Evolutionary conservation across 1,140 invertebrate genomes (phyloP).

Genomic region (Drosophila pectinifera): DNA sequence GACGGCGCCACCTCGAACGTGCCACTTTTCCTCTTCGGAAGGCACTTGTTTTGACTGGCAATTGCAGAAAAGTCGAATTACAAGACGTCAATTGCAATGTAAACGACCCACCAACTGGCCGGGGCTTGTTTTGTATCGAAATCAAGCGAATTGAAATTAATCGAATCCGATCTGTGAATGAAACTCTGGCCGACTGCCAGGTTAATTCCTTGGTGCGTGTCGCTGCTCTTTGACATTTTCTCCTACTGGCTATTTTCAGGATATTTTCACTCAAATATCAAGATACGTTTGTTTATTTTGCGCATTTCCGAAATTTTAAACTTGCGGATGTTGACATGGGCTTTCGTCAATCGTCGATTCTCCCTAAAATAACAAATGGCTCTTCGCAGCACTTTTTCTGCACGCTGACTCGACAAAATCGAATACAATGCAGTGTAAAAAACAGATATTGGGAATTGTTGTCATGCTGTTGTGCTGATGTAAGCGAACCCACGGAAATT

Average conservation of each 20-base stretch:
- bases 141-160: conserved; percentile 1
- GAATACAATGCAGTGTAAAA: conserved; percentile 18
- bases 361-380: conserved; percentile 26
- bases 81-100: conserved; percentile 17
- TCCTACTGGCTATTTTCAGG: conserved; percentile 42
- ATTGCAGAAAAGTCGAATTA: conserved; percentile 23
- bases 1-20: conserved; percentile 14
- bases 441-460: conserved; percentile 21
- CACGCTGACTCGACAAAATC: conserved; percentile 28
- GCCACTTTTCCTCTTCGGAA: conserved; percentile 2
- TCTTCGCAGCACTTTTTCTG: conserved; percentile 14
- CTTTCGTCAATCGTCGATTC: conserved; percentile 4
- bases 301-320: conserved; percentile 47
- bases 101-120: neutral
- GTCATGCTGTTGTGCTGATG: conserved; percentile 30
- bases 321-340: conserved; percentile 36
- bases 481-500: conserved; percentile 23
- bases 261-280: too few relatives aligned
- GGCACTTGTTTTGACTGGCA: conserved; percentile 16
- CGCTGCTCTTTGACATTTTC: conserved; percentile 68
- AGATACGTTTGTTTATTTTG: too few relatives aligned
- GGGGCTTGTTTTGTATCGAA: neutral
- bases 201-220: conserved; percentile 36
- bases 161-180: conserved; percentile 19
- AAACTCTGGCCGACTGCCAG: conserved; percentile 33